A percentile compares a stretch with the other conserved stretches of the same genome.
phyloP scores from a whole-genome alignment of 1,140 invertebrate species.

The Drosophila persimilis region DNA sequence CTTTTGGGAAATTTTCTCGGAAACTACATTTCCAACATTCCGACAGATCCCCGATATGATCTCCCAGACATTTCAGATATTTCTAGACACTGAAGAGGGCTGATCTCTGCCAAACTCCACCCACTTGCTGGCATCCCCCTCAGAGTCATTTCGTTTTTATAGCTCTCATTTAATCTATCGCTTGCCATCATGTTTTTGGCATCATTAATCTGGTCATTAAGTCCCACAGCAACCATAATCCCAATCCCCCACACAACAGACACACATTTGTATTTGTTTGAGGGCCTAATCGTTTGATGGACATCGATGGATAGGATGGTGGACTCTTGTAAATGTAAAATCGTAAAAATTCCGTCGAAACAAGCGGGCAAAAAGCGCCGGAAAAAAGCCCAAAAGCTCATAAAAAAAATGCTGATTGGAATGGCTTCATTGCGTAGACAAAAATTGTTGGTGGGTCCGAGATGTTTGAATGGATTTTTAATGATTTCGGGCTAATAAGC shows the following conservation, averaged over 20 bases:
- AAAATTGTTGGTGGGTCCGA: conserved; percentile 15
- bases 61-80: conserved; percentile 19
- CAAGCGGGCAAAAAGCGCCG: conserved; percentile 41
- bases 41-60: too few species aligned
- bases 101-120: conserved; percentile 9
- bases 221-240: conserved; percentile 29
- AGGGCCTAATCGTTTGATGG: conserved; percentile 64
- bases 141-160: conserved; percentile 39
- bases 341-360: conserved; percentile 52
- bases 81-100: conserved; percentile 2
- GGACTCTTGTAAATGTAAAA: conserved; percentile 58
- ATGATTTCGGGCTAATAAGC: conserved; percentile 75
- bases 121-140: conserved; percentile 7
- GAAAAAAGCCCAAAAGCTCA: conserved; percentile 34
- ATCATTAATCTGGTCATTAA: conserved; percentile 58
- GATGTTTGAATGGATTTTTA: conserved; percentile 53
- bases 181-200: conserved; percentile 55
- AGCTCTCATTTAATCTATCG: conserved; percentile 46
- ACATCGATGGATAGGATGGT: conserved; percentile 38
- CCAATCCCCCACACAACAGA: conserved; percentile 15
- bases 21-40: too few species aligned
- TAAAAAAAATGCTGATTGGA: conserved; percentile 54
- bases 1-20: too few species aligned
- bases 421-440: conserved; percentile 66
- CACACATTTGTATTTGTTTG: not conserved